Base-by-base conservation (phyloP, 2,113 vertebrate species). In the Pholis gunnellus region DNA sequence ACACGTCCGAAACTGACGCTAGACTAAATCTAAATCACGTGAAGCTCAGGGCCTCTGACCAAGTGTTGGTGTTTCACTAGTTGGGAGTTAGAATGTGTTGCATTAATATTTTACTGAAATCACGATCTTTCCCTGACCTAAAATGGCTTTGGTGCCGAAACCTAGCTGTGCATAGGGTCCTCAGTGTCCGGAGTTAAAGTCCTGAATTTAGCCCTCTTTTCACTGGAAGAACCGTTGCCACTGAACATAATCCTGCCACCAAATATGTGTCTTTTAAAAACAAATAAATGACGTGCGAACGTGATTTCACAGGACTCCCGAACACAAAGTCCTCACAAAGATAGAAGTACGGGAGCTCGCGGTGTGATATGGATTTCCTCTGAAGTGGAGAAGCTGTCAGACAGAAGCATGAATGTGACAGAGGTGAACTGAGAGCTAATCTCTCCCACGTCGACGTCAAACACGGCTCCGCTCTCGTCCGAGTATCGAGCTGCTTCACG, bases 311-410 rank as follows among this genome's bases (percentile, higher is more conserved):
- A 69, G 4, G 5, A 48, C 9, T 20, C 17, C 9, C 18, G 13
- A 48, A 38, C 29, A 34, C 15, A 44, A 18, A 48, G 61, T 66
- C 61, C 61, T 75, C 67, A 44, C 36, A 64, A 42, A 38, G 34
- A 31, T n/a, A 42, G 77, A 42, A 22, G 11, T 0, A 25, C 9
- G 9, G 18, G n/a, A n/a, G 20, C 1, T 3, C 34, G 10, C 63
- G 29, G 72, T 60, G 81, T 18, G 81, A 61, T 61, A 31, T 69
- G 72, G 56, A 75, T 70, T 82, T 77, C 36, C 38, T 80, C 25
- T 36, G 46, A 56, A 25, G 44, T 34, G 54, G 0, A 44, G 59
- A 14, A 42, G 57, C 73, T 65, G 74, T 78, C 74, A 77, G 81
- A 36, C 57, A 31, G 27, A 27, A 54, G 9, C 48, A 17, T 29